Evolutionary conservation across 2,888 invertebrate genomes (phyloP).

Genomic region (Diarsia brunnea): DNA sequence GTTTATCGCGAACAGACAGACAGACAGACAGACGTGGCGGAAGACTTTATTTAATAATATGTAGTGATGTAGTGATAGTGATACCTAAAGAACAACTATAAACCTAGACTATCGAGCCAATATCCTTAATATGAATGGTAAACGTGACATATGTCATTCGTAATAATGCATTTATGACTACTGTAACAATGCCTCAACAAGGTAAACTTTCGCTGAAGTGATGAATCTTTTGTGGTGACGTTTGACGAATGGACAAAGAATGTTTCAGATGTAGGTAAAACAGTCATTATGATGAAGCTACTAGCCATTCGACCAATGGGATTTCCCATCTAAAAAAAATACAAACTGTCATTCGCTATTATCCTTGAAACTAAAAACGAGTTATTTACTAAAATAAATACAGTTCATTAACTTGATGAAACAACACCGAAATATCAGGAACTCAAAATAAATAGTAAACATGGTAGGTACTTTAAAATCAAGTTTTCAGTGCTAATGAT

Average conservation of each 20-base stretch:
- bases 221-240: constrained; percentile 11
- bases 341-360: neutral
- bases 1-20: no score
- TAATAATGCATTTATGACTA: constrained; percentile 19
- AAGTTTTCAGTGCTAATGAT: no score
- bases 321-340: neutral
- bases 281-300: neutral
- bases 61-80: no score
- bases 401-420: no score
- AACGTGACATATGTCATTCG: neutral
- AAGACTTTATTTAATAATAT: no score
- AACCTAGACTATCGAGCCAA: neutral
- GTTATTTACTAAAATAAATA: no score
- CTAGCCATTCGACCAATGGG: neutral
- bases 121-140: neutral
- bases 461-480: no score
- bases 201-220: neutral
- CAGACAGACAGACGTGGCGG: no score
- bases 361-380: no score
- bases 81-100: neutral
- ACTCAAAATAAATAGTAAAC: no score
- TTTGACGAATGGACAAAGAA: constrained; percentile 18
- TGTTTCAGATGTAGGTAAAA: neutral
- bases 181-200: neutral
- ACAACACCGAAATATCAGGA: no score